Conservation (phyloP, 2,113 vertebrate species). For the Vicugna pacos region DNA sequence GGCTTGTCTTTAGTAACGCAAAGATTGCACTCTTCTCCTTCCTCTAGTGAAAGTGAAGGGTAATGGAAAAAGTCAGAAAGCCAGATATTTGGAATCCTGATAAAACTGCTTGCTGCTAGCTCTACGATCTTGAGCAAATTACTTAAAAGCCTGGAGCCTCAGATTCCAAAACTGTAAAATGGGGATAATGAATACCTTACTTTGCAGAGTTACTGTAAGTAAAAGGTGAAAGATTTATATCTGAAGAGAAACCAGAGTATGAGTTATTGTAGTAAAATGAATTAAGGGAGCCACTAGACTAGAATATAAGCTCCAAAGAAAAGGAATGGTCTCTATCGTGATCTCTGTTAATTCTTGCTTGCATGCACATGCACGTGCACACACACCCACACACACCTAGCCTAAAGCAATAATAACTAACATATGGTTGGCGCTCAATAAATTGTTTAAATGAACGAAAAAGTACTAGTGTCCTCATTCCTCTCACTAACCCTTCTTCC, state of each 20-base stretch:
- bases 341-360: slow-evolving; percentile 10
- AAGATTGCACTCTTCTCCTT: slow-evolving; percentile 47
- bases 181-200: slow-evolving; percentile 46
- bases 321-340: not conserved
- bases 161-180: slow-evolving; percentile 68
- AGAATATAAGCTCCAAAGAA: slow-evolving; percentile 24
- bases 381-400: not conserved
- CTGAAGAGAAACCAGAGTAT: no score
- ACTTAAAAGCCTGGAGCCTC: slow-evolving; percentile 69
- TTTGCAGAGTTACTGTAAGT: slow-evolving; percentile 2
- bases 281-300: slow-evolving; percentile 23
- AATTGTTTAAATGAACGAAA: slow-evolving; percentile 30
- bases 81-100: slow-evolving; percentile 5
- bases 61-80: slow-evolving; percentile 32
- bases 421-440: not conserved
- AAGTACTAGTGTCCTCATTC: slow-evolving; percentile 1
- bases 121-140: slow-evolving; percentile 25
- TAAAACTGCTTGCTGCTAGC: slow-evolving; percentile 27
- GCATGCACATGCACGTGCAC: not conserved
- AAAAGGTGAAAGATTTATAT: not conserved
- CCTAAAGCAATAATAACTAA: not conserved
- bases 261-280: slow-evolving; percentile 36
- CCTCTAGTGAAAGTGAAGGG: slow-evolving; percentile 29
- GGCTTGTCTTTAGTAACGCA: slow-evolving; percentile 37
- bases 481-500: slow-evolving; percentile 45